A percentile compares a stretch with the other conserved stretches of the same genome.
phyloP scores from a whole-genome alignment of 2,888 invertebrate genomes.

The Mylabris sibirica region DNA sequence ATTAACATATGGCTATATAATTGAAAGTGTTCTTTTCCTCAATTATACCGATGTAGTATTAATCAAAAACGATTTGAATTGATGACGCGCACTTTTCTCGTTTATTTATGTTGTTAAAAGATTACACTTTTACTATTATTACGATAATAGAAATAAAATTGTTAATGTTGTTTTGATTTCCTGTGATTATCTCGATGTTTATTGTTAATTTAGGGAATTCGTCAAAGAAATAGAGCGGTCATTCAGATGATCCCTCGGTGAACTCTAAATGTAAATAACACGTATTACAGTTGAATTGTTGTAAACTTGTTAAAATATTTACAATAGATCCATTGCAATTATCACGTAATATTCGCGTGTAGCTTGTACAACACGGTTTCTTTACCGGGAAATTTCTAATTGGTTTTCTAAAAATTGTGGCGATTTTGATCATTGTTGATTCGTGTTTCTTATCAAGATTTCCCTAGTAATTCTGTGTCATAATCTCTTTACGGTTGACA shows the following conservation, averaged over 20 bases:
- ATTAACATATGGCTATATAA: neutral
- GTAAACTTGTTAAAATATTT: neutral
- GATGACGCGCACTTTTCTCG: neutral
- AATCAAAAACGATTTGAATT: neutral
- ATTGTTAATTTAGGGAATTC: neutral
- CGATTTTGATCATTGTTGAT: neutral
- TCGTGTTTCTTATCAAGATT: neutral
- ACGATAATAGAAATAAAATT: neutral
- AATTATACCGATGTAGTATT: constrained; percentile 5
- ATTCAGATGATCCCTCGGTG: no score
- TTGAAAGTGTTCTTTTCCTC: neutral
- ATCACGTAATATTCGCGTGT: no score
- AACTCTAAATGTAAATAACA: no score
- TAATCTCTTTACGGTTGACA: neutral
- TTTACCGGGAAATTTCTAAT: no score
- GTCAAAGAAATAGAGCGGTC: no score
- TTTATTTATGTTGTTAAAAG: neutral
- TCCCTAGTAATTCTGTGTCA: neutral
- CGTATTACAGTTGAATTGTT: neutral
- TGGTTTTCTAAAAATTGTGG: no score
- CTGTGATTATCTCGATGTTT: neutral
- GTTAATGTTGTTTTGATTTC: neutral
- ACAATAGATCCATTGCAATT: no score
- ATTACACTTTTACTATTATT: neutral
- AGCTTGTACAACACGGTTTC: no score